Evolutionary conservation across 1,140 invertebrate species (phyloP), one percentile per base, ranked within the genome.

Genomic region (Euglossa dilemma): DNA sequence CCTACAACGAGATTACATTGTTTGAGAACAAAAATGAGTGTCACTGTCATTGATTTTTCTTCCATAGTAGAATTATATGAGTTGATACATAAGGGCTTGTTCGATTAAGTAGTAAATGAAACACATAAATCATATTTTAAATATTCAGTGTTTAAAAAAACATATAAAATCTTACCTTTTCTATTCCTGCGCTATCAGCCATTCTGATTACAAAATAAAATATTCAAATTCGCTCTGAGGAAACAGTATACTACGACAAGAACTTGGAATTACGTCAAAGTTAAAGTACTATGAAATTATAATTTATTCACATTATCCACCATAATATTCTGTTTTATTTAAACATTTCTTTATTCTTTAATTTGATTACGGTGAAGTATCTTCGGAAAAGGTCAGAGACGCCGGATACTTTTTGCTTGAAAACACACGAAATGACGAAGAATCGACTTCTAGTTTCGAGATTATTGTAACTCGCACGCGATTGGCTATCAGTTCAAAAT

Each of bases 401-500:
- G 80, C 80, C 80, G 54, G 72, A 76, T 52, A 20, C 63, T 69
- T 52, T 50, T 82, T 76, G 71, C 64, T 83, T 78, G 66, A 77
- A 83, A 83, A 83, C 74, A 83, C 81, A 83, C 67, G 81, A 66
- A 82, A 61, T 23, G 61, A 72, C 54, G 63, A 80, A 81, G 70
- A 74, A 87, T 85, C 83, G 87, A 88, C 79, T 84, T 84, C 66
- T 85, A 71, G 74, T 52, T 87, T 90, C 80, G 89, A 90, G 89
- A 90, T 88, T 90, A 67, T 64, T 74, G 69, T 74, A 74, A 54
- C 81, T 75, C 66, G 69, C 84, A 82, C 71, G 66, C 83, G 89
- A 92, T 93, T 92, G 92, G 92, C 86, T 88, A 87, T 87, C 85
- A 89, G 91, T 93, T 93, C 92, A 93, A 93, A 93, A 93, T 93